A percentile compares a stretch with the other conserved stretches of the same genome.
Conservation (phyloP, 2,888 invertebrate species). For the Tetragonula carbonaria region DNA sequence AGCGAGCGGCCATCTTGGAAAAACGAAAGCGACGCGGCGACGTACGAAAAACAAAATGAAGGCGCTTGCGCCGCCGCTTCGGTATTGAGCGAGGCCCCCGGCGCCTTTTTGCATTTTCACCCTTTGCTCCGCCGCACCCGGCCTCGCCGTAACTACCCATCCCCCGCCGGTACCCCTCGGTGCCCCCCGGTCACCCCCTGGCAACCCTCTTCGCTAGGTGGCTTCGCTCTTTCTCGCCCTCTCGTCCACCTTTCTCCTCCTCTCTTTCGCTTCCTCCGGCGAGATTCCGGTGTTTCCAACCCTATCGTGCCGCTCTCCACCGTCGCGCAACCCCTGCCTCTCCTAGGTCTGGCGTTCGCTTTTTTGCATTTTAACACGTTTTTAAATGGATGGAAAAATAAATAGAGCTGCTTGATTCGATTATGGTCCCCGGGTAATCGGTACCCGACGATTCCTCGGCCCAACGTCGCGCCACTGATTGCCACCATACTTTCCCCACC, state of each 20-base stretch:
- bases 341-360: constrained; percentile 50
- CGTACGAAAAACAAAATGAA: constrained; percentile 84
- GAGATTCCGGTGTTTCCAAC: constrained; percentile 53
- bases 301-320: constrained; percentile 60
- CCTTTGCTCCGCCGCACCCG: constrained; percentile 72
- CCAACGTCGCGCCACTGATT: constrained; percentile 48
- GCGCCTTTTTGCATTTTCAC: constrained; percentile 82
- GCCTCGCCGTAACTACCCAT: constrained; percentile 55
- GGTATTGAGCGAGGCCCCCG: constrained; percentile 83
- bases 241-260: constrained; percentile 54
- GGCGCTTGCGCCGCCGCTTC: constrained; percentile 83
- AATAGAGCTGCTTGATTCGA: constrained; percentile 75
- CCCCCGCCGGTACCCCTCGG: constrained; percentile 51
- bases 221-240: constrained; percentile 63
- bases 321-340: constrained; percentile 61
- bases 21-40: constrained; percentile 79
- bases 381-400: constrained; percentile 74
- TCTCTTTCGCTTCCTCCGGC: constrained; percentile 50
- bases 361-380: constrained; percentile 76
- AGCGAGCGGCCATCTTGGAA: constrained; percentile 80
- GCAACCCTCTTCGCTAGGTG: constrained; percentile 55
- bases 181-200: constrained; percentile 40
- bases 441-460: constrained; percentile 54
- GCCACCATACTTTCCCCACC: constrained; percentile 32
- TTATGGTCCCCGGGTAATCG: constrained; percentile 69